Percentiles rank a stretch among this genome's conserved stretches.
phyloP scores from a whole-genome alignment of 1,140 invertebrate species.

The Heliconius hewitsoni region DNA sequence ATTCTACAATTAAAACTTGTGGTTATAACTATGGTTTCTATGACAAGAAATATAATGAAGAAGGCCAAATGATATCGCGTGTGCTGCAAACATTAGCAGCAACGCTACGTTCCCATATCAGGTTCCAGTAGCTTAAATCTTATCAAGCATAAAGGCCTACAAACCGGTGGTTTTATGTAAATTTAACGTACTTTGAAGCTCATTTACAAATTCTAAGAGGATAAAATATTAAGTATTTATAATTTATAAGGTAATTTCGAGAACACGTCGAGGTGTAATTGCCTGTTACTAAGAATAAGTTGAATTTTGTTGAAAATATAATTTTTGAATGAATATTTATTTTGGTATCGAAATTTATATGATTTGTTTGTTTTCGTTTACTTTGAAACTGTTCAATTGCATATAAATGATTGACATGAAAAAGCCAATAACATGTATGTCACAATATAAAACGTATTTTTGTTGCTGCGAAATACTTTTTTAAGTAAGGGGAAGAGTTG shows the following conservation, averaged over 20 bases:
- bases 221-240: constrained; percentile 29
- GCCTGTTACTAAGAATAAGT: background rate
- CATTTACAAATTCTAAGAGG: constrained; percentile 33
- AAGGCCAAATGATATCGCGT: constrained; percentile 36
- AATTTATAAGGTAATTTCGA: constrained; percentile 14
- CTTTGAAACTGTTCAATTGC: no score
- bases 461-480: no score
- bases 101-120: constrained; percentile 36
- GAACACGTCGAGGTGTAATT: background rate
- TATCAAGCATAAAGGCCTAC: constrained; percentile 41
- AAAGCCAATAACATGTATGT: no score
- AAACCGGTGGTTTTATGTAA: constrained; percentile 37
- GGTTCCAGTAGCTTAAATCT: constrained; percentile 43
- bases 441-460: no score
- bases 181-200: constrained; percentile 38
- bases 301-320: background rate
- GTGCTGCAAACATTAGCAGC: constrained; percentile 35
- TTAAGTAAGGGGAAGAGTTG: no score
- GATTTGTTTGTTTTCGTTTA: no score
- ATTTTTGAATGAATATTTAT: background rate
- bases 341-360: no score
- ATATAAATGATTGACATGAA: no score
- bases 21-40: constrained; percentile 19
- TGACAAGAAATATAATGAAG: constrained; percentile 29
- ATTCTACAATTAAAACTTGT: constrained; percentile 19